Percentiles rank a stretch among this genome's conserved stretches.
Conservation (phyloP, 2,888 invertebrate genomes). For the Ommatoiulus sabulosus region DNA sequence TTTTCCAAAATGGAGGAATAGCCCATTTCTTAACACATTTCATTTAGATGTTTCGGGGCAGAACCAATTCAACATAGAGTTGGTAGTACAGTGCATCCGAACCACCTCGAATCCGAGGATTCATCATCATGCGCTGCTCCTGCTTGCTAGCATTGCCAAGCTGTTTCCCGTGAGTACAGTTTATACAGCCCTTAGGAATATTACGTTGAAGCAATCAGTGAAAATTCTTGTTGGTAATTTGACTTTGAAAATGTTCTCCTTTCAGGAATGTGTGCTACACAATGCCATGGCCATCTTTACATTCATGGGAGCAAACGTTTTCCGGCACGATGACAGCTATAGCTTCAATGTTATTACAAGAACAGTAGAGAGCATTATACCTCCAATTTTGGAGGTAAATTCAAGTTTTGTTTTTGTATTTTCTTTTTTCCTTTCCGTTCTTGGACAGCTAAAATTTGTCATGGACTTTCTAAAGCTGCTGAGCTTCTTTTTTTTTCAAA, state of each 20-base stretch:
- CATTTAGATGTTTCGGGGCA: neutral
- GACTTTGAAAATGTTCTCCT: neutral
- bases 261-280: constrained; percentile 81
- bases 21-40: neutral
- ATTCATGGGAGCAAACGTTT: constrained; percentile 94
- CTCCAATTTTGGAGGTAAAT: constrained; percentile 77
- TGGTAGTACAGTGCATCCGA: constrained; percentile 88
- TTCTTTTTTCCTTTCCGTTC: too few species aligned
- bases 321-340: constrained; percentile 93
- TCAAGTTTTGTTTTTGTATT: neutral
- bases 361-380: constrained; percentile 90
- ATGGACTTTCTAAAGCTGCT: too few species aligned
- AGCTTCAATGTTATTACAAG: constrained; percentile 93
- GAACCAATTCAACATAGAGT: constrained; percentile 73
- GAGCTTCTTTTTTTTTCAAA: too few species aligned
- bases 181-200: neutral
- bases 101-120: constrained; percentile 94
- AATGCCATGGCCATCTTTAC: constrained; percentile 98
- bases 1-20: constrained; percentile 25
- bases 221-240: neutral
- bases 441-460: too few species aligned
- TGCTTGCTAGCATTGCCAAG: constrained; percentile 82
- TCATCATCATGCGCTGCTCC: constrained; percentile 89
- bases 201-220: neutral
- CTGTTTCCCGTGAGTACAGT: constrained; percentile 75